These are phyloP conservation scores for Agrotis ipsilon DNA, from an alignment of 2,888 invertebrate species.

Conservation along the genomic window DNA sequence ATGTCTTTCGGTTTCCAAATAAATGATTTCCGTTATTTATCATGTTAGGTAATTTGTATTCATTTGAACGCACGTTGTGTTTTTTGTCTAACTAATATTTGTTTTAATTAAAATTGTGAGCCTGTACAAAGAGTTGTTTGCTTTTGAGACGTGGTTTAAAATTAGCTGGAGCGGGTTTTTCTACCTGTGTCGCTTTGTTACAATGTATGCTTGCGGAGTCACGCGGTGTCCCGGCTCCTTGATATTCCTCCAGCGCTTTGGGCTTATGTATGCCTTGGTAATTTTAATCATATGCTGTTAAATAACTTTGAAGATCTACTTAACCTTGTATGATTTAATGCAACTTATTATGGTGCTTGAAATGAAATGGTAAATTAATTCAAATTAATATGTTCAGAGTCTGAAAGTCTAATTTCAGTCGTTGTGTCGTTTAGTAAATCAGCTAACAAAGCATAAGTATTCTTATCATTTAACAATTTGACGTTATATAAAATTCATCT, in stretches of 20 bases:
- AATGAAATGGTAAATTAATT: not conserved
- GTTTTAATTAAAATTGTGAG: conserved; percentile 81
- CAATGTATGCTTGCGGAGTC: conserved; percentile 83
- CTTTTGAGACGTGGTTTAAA: conserved; percentile 77
- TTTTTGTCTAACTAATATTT: conserved; percentile 74
- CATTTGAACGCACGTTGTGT: conserved; percentile 53
- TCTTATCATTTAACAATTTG: too few relatives aligned
- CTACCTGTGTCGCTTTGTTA: conserved; percentile 86
- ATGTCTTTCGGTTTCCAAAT: conserved; percentile 69
- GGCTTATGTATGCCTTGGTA: conserved; percentile 74
- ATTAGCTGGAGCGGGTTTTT: conserved; percentile 80
- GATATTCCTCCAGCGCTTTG: conserved; percentile 76
- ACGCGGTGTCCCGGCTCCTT: conserved; percentile 81
- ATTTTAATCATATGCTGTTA: conserved; percentile 66
- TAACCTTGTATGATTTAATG: conserved; percentile 2
- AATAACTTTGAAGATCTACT: conserved; percentile 56
- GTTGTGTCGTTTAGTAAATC: too few relatives aligned
- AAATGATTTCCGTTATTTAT: conserved; percentile 71
- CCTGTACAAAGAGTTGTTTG: conserved; percentile 77
- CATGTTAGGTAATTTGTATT: conserved; percentile 73
- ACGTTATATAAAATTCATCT: too few relatives aligned
- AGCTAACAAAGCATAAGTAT: too few relatives aligned
- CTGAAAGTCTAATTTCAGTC: not conserved
- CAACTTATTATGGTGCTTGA: not conserved
- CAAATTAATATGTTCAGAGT: not conserved